These are phyloP conservation scores for Therioaphis trifolii DNA, from an alignment of 2,888 invertebrate genomes.

Conservation along the genomic window DNA sequence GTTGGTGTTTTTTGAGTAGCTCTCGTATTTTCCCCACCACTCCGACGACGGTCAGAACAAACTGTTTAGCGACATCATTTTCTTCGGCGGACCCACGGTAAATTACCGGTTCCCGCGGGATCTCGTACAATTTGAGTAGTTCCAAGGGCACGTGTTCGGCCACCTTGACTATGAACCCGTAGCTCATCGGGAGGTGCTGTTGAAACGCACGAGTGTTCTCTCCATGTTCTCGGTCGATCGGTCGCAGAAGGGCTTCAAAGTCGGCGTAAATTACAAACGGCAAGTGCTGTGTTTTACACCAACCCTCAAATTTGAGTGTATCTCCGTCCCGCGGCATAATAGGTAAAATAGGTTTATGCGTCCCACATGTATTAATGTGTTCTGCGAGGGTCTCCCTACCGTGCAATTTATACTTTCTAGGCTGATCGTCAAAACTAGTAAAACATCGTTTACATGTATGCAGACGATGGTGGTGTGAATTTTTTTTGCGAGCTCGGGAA, in stretches of 20 bases:
- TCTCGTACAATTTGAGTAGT: background rate
- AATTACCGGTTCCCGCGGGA: background rate
- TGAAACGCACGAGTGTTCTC: background rate
- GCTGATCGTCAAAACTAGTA: background rate
- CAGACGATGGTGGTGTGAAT: accelerated
- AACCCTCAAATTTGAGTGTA: background rate
- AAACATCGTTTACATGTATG: background rate
- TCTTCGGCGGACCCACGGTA: background rate
- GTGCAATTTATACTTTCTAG: background rate
- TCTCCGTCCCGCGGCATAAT: background rate
- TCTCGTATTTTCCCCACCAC: background rate
- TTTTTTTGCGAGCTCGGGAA: background rate
- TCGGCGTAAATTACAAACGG: slow-evolving; percentile 8
- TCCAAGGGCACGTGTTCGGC: background rate
- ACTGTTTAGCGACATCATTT: background rate
- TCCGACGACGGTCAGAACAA: background rate
- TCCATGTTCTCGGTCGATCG: background rate
- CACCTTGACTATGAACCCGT: background rate
- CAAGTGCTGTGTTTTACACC: background rate
- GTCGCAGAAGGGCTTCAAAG: background rate
- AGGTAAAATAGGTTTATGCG: background rate
- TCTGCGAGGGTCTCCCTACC: background rate
- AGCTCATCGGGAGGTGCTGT: background rate
- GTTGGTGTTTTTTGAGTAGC: background rate
- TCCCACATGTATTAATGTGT: background rate